phyloP scores from a whole-genome alignment of 2,797 vertebrate genomes.

The Danionella dracula region DNA sequence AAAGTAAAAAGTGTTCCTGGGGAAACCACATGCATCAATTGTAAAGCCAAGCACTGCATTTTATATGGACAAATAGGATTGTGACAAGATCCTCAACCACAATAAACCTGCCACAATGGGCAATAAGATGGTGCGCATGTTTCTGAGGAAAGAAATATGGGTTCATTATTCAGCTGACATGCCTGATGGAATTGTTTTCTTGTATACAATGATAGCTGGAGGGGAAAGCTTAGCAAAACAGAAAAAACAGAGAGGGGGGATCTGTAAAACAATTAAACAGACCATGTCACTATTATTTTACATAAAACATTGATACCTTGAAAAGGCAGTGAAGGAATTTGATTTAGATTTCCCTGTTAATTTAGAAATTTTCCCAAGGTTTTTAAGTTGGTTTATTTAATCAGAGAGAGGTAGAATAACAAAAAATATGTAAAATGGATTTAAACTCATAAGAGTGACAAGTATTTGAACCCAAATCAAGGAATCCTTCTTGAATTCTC shows the following conservation, averaged over 20 bases:
- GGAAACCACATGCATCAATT: neutral
- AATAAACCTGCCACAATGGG: conserved; percentile 33
- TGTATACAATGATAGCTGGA: conserved; percentile 9
- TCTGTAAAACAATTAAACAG: no score
- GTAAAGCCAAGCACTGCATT: neutral
- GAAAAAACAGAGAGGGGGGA: conserved; percentile 7
- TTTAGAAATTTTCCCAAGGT: no score
- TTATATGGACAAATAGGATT: conserved; percentile 14
- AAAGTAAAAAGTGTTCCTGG: neutral
- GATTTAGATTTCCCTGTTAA: no score
- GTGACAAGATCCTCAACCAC: conserved; percentile 19
- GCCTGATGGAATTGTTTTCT: conserved; percentile 28
- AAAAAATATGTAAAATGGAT: no score
- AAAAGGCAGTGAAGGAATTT: no score
- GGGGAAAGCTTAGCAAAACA: conserved; percentile 20
- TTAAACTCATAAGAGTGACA: no score
- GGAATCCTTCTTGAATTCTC: no score
- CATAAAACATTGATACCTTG: no score
- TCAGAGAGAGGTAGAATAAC: no score
- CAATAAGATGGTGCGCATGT: conserved; percentile 10
- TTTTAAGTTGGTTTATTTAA: no score
- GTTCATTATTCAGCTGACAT: conserved; percentile 21
- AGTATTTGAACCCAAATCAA: no score
- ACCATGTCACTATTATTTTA: no score
- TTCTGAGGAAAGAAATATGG: conserved; percentile 26